Evolutionary conservation across 2,797 vertebrate species (phyloP).

Genomic region (Hemibagrus guttatus): DNA sequence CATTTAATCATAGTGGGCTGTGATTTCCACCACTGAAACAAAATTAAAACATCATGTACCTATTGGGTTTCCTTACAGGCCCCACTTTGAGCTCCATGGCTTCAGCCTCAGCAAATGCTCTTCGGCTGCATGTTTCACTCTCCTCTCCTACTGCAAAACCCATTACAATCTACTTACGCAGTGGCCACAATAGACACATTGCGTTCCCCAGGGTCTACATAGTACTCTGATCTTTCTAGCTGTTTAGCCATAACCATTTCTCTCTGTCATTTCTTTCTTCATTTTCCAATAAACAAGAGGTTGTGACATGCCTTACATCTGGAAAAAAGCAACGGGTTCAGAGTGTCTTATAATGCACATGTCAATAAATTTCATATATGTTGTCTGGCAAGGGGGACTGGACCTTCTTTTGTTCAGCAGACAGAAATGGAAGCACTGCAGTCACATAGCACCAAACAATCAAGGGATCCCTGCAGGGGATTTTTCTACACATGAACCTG

Average conservation of each 20-base stretch:
- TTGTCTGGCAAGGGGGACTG: background rate
- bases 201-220: background rate
- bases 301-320: conserved; percentile 45
- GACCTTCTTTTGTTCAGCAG: conserved; percentile 29
- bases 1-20: background rate
- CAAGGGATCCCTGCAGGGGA: conserved; percentile 12
- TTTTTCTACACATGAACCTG: conserved; percentile 32
- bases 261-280: conserved; percentile 27
- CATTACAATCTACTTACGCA: background rate
- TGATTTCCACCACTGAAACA: background rate
- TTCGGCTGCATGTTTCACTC: background rate
- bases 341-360: conserved; percentile 47
- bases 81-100: background rate
- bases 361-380: conserved; percentile 50
- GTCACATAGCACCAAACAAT: background rate
- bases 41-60: background rate
- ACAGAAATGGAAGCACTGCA: conserved; percentile 30
- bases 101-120: background rate
- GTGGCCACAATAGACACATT: background rate
- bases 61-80: background rate
- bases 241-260: background rate
- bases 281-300: conserved; percentile 40
- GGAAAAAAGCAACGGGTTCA: conserved; percentile 62
- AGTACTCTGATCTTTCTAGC: background rate
- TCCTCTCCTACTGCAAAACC: background rate